Evolutionary conservation across 1,140 invertebrate genomes (phyloP), one percentile per base, ranked within the genome.

Genomic region (Heliconius hermathena): DNA sequence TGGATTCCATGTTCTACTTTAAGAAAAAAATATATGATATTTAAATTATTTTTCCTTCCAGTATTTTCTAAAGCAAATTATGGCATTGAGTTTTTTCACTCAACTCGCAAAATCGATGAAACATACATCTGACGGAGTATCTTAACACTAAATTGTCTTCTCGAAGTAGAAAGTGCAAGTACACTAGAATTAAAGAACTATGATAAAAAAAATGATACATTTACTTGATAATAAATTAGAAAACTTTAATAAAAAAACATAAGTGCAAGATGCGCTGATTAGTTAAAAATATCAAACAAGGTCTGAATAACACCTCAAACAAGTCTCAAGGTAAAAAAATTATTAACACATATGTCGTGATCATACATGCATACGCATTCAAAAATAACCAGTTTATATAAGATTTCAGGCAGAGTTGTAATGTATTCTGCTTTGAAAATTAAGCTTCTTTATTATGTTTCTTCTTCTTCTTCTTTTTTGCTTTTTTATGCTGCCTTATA

Each of bases 341-440:
- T 75, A 81, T 81, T 81, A 81, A 73, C 80, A 81, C 76, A 72
- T 81, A 70, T 75, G 76, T 81, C 72, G 72, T 81, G 76, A 73
- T 78, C 76, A 71, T 76, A 26, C 41, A 46, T 52, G 20, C 18
- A 20, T 52, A 52, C 18, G 41, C 33, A 60, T 46, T 71, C 33
- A 38, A 71, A 60, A 29, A 38, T 71, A 71, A 38, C 0, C 29
- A 20, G 18, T 26, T 8, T n/a, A 22, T 38, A 26, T 20, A 71
- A 38, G n/a, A 71, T 71, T n/a, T 71, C 71, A 38, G 29, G 18
- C 36, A 71, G n/a, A 33, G 33, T 38, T 4, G 71, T 38, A 66
- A 66, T 29, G 22, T 13, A 29, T 36, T 2, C 70, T 71, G 71
- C 33, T 38, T 71, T n/a, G 9, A 66, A 66, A 66, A 66, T 26